These are phyloP conservation scores for Ostrea edulis DNA, from an alignment of 1,140 invertebrate genomes.

Conservation along the genomic window DNA sequence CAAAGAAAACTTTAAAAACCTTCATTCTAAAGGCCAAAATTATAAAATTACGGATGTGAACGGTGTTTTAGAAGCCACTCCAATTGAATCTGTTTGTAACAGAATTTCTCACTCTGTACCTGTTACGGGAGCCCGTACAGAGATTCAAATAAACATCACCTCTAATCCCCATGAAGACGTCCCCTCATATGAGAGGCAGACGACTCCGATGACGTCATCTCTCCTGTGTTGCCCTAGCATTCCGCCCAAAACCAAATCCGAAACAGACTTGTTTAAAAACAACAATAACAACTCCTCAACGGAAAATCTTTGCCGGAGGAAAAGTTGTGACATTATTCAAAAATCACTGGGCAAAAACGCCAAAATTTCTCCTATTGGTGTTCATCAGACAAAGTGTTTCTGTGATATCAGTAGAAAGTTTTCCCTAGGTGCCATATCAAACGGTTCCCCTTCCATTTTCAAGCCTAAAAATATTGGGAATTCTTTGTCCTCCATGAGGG, in stretches of 20 bases:
- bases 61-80: background rate
- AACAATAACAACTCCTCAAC: background rate
- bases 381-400: constrained; percentile 2
- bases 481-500: constrained; percentile 1
- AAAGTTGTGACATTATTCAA: constrained; percentile 14
- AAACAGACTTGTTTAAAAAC: constrained; percentile 36
- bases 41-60: background rate
- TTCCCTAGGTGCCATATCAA: constrained; percentile 27
- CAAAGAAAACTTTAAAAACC: background rate
- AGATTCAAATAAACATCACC: constrained; percentile 18
- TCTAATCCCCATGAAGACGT: background rate
- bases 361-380: constrained; percentile 10
- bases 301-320: constrained; percentile 1
- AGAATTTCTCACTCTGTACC: background rate
- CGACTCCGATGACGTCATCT: background rate
- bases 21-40: background rate
- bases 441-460: background rate
- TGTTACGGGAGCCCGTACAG: background rate
- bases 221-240: constrained; percentile 18
- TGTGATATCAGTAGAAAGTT: constrained; percentile 22
- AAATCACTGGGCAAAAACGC: constrained; percentile 13
- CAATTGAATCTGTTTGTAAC: background rate
- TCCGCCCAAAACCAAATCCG: constrained; percentile 35
- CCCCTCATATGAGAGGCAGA: background rate
- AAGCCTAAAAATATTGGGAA: background rate